Base-by-base conservation (phyloP, 2,888 invertebrate species). In the Ashinkailepas kermadecensis region DNA sequence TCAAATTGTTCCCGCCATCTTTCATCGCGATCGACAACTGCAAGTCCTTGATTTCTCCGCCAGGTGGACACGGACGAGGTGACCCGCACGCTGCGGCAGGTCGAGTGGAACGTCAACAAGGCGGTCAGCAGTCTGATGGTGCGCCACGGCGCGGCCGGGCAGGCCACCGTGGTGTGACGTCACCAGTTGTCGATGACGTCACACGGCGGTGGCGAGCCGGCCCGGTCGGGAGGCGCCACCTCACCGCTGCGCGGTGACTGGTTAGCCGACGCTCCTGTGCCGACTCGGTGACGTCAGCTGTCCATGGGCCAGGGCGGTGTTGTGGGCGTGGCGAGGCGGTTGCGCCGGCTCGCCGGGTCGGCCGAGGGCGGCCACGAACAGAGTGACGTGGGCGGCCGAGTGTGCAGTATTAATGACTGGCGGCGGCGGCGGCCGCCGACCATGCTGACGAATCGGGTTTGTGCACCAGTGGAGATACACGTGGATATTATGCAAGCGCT, bases 41-140 rank as follows among this genome's bases (percentile, higher is more conserved):
- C 39, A 39, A 39, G 39, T 39, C 2, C 10, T 8, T 18, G 23
- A 8, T 12, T 25, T 39, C 10, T 8, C 56, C 74, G 56, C 21
- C 74, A 74, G 74, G 74, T 74, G 74, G 74, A 54, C 56, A 18
- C 54, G 15, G 74, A 74, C 74, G 74, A 79, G 58, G 79, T 79
- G 79, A 79, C 23, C 23, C 58, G 58, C 9, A 57, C 58, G 25
- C 79, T 79, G 79, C 79, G 58, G 13, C 79, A 59, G 58, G 58
- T 79, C 13, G 79, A 79, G 58, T 79, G 79, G 79, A 79, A 59
- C 25, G 79, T 79, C 57, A 59, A n/a, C 58, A 57, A 25, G 57
- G 79, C 79, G 23, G 79, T 79, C 58, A 58, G 58, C 79, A 59
- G 58, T 79, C 79, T 79, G 58, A 79, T 79, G 79, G 79, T 79